A percentile compares a stretch with the other conserved stretches of the same genome.
Evolutionary conservation across 2,888 invertebrate genomes (phyloP).

Genomic region (Aleiodes alternator): DNA sequence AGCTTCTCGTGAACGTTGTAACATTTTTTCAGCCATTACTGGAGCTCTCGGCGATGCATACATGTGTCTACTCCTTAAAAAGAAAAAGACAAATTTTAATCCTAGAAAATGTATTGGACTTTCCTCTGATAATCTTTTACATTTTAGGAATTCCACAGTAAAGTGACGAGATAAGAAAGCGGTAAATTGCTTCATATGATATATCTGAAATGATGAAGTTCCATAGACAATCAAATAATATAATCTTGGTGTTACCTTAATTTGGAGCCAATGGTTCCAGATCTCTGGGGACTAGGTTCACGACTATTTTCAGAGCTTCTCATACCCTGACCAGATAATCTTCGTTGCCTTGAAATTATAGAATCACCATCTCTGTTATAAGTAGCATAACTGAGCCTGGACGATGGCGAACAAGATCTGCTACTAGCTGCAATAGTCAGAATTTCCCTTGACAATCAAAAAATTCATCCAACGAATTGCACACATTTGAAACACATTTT

Average conservation of each 20-base stretch:
- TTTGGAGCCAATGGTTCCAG: constrained; percentile 58
- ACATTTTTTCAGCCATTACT: constrained; percentile 87
- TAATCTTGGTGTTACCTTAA: constrained; percentile 59
- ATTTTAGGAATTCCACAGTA: too few species aligned
- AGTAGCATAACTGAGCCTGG: constrained; percentile 85
- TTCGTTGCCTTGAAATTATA: constrained; percentile 77
- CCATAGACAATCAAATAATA: too few species aligned
- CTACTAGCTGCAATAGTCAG: constrained; percentile 84
- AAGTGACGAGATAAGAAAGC: too few species aligned
- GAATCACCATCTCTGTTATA: constrained; percentile 79
- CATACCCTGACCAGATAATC: constrained; percentile 80
- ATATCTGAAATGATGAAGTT: too few species aligned
- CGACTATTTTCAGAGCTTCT: constrained; percentile 72
- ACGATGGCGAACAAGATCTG: constrained; percentile 94
- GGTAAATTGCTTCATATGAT: too few species aligned
- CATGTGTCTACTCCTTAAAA: constrained; percentile 68
- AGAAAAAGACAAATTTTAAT: constrained; percentile 3
- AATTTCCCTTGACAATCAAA: background rate
- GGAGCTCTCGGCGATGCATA: constrained; percentile 76
- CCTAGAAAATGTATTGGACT: background rate
- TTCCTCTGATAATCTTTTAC: too few species aligned
- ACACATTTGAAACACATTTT: background rate
- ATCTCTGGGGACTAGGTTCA: constrained; percentile 76
- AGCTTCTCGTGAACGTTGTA: constrained; percentile 92
- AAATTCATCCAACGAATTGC: background rate